Evolutionary conservation across 2,113 vertebrate genomes (phyloP).

Genomic region (Trichomycterus rosablanca): DNA sequence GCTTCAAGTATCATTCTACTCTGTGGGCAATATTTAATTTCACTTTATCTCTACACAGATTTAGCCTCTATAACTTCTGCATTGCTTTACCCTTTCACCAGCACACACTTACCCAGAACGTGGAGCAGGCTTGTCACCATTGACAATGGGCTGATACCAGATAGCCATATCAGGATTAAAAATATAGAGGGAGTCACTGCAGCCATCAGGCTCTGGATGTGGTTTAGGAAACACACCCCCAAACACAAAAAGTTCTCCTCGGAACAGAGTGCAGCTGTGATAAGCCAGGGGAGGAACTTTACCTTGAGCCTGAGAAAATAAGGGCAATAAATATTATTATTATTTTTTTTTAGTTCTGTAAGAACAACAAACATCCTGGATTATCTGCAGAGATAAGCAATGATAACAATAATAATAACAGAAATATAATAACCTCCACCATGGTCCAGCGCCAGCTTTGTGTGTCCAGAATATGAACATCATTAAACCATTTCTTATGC

Average conservation of each 20-base stretch:
- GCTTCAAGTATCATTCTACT: no score
- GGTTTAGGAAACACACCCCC: slow-evolving; percentile 72
- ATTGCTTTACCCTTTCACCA: not conserved
- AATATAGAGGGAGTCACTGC: slow-evolving; percentile 75
- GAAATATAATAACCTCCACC: slow-evolving; percentile 58
- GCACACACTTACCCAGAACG: slow-evolving; percentile 67
- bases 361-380: no score
- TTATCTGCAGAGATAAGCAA: not conserved
- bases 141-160: slow-evolving; percentile 79
- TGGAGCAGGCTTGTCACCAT: slow-evolving; percentile 65
- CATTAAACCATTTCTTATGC: slow-evolving; percentile 72
- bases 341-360: no score
- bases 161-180: slow-evolving; percentile 75
- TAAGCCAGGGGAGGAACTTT: slow-evolving; percentile 73
- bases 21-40: no score
- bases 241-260: slow-evolving; percentile 69
- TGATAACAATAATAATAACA: not conserved
- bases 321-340: not conserved
- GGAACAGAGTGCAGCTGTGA: slow-evolving; percentile 71
- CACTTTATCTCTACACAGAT: no score
- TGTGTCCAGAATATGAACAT: slow-evolving; percentile 72
- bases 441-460: slow-evolving; percentile 71
- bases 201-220: slow-evolving; percentile 65
- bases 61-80: no score
- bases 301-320: slow-evolving; percentile 59